Conservation (phyloP, 1,140 invertebrate species). For the Dinoponera quadriceps region DNA sequence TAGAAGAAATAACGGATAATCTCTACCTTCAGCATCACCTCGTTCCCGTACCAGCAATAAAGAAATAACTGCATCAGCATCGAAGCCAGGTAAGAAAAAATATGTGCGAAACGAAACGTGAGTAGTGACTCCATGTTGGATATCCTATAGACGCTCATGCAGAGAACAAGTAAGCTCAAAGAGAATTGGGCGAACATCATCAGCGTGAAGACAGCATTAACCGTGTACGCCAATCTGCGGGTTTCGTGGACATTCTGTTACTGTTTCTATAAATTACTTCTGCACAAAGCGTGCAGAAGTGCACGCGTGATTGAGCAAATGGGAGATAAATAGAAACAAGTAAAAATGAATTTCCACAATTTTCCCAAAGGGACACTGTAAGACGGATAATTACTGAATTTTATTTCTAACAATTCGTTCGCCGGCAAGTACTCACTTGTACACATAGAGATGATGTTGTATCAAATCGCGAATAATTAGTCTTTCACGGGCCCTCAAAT, state of each 20-base stretch:
- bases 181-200: conserved; percentile 66
- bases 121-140: conserved; percentile 80
- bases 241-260: neutral
- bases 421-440: conserved; percentile 47
- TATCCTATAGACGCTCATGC: conserved; percentile 56
- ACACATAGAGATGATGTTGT: conserved; percentile 53
- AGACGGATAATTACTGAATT: neutral
- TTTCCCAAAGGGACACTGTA: neutral
- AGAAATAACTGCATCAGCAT: conserved; percentile 81
- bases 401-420: neutral
- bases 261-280: neutral
- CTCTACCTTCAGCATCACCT: conserved; percentile 85
- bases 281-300: neutral
- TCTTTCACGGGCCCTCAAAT: conserved; percentile 20
- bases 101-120: conserved; percentile 75
- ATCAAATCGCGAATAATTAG: conserved; percentile 42
- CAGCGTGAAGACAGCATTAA: conserved; percentile 56
- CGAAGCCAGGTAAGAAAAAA: conserved; percentile 61
- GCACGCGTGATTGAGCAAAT: neutral
- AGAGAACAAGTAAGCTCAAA: conserved; percentile 58
- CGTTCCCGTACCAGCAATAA: conserved; percentile 87
- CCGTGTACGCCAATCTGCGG: conserved; percentile 27
- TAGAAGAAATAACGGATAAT: neutral
- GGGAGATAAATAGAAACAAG: neutral
- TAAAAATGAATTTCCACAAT: too few species aligned